phyloP scores from a whole-genome alignment of 1,140 invertebrate genomes.

The Lysiphlebus fabarum region DNA sequence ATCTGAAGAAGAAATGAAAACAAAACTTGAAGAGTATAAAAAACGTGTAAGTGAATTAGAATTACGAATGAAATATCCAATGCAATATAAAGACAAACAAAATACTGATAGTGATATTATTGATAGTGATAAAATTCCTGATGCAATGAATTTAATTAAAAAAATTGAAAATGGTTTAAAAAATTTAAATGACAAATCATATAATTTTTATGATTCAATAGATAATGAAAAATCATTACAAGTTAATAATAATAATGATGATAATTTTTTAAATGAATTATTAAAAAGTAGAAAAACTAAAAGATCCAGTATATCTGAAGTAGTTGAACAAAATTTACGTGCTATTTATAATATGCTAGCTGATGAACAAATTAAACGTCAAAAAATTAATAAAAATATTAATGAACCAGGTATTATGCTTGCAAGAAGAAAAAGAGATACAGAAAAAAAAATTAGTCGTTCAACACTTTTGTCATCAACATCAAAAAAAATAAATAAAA shows the following conservation, averaged over 20 bases:
- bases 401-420: not conserved
- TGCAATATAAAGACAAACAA: not conserved
- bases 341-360: constrained; percentile 29
- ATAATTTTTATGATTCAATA: not conserved
- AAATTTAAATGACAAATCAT: constrained; percentile 14
- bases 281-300: constrained; percentile 31
- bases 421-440: constrained; percentile 14
- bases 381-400: not conserved
- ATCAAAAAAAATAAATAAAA: constrained; percentile 7
- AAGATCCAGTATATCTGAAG: constrained; percentile 25
- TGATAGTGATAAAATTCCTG: constrained; percentile 11
- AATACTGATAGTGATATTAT: not conserved
- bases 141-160: constrained; percentile 30
- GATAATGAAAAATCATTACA: not conserved
- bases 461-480: constrained; percentile 19
- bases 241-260: constrained; percentile 3
- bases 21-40: constrained; percentile 35
- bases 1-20: constrained; percentile 31
- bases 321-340: constrained; percentile 28
- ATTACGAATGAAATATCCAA: constrained; percentile 25
- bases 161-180: constrained; percentile 31
- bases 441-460: constrained; percentile 21
- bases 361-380: constrained; percentile 24
- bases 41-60: constrained; percentile 31
- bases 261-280: constrained; percentile 27